These are phyloP conservation scores for Peromyscus attwateri DNA, from an alignment of 2,797 vertebrate genomes.

Conservation along the genomic window DNA sequence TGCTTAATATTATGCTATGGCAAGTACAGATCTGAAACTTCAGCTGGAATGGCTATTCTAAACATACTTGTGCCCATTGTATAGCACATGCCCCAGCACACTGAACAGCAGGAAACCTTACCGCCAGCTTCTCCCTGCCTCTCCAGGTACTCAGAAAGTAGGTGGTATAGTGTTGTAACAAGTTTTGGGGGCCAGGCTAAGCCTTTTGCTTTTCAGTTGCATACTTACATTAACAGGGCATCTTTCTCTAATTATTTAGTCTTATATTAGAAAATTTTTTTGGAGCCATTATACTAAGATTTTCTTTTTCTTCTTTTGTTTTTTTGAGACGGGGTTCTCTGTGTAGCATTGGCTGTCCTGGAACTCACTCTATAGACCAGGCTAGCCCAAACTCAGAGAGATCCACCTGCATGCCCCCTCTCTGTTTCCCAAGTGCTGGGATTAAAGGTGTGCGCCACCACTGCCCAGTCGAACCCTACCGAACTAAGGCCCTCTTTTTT, in stretches of 20 bases:
- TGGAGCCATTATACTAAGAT: constrained; percentile 15
- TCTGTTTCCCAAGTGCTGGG: neutral
- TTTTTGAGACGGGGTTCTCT: neutral
- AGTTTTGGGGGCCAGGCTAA: constrained; percentile 40
- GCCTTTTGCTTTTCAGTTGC: constrained; percentile 56
- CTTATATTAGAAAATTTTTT: neutral
- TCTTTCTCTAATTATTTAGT: constrained; percentile 24
- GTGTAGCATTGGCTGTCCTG: neutral
- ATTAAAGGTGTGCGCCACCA: neutral
- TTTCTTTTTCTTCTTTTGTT: neutral
- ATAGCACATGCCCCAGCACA: neutral
- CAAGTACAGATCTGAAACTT: constrained; percentile 23
- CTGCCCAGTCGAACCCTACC: neutral
- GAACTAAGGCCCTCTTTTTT: neutral
- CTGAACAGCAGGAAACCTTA: constrained; percentile 31
- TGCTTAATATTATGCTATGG: neutral
- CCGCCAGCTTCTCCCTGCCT: neutral
- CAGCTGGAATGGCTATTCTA: neutral
- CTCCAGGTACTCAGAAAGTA: neutral
- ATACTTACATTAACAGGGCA: constrained; percentile 11
- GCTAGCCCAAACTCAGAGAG: neutral
- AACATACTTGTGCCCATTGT: neutral
- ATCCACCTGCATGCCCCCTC: neutral
- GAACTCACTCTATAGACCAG: neutral
- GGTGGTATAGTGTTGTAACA: neutral